Conservation (phyloP, 2,888 invertebrate species). For the Amorpha juglandis region DNA sequence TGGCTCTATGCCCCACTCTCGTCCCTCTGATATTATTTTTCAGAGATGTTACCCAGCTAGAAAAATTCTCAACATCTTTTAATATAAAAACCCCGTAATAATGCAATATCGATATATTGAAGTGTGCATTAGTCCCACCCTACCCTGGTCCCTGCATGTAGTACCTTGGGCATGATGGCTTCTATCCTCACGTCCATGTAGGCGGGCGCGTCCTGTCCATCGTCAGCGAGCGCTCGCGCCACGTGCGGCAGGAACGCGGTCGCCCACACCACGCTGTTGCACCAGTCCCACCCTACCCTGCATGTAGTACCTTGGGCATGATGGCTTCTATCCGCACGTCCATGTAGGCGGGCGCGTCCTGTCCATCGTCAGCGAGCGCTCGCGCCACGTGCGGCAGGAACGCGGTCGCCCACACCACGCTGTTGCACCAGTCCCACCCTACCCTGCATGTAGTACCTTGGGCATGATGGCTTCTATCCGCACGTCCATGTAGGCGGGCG, state of each 20-base stretch:
- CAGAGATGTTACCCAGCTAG: no score
- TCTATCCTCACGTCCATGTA: constrained; percentile 95
- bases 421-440: no score
- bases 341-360: constrained; percentile 81
- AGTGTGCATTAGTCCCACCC: no score
- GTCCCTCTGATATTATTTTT: no score
- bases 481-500: constrained; percentile 89
- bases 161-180: constrained; percentile 96
- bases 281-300: no score
- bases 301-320: constrained; percentile 93
- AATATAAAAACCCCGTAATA: no score
- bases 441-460: constrained; percentile 85
- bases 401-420: constrained; percentile 96
- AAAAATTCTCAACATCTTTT: no score
- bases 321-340: constrained; percentile 96
- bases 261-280: constrained; percentile 93
- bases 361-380: constrained; percentile 70
- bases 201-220: constrained; percentile 40
- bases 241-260: constrained; percentile 96
- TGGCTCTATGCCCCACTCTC: no score
- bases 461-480: constrained; percentile 97
- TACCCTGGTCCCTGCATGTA: no score
- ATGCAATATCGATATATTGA: no score
- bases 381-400: constrained; percentile 95
- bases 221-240: constrained; percentile 86